A percentile compares a stretch with the other conserved stretches of the same genome.
Evolutionary conservation across 1,140 invertebrate species (phyloP).

Genomic region (Acromyrmex echinatior): DNA sequence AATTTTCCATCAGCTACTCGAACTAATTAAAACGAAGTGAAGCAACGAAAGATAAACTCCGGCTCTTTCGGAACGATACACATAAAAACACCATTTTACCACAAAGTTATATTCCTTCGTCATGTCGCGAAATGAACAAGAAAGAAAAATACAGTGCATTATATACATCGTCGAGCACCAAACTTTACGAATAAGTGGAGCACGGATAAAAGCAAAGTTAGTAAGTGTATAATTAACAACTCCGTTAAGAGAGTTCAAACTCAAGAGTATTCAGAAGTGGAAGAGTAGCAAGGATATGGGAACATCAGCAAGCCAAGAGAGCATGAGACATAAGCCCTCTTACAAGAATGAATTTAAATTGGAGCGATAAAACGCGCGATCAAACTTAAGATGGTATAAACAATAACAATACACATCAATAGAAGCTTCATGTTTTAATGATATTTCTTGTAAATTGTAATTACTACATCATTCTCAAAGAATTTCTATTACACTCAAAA

Average conservation of each 20-base stretch:
- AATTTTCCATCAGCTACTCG: conserved; percentile 40
- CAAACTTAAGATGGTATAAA: conserved; percentile 32
- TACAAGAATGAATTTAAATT: conserved; percentile 55
- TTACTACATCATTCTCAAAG: neutral
- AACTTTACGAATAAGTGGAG: conserved; percentile 72
- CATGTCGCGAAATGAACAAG: conserved; percentile 35
- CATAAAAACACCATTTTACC: conserved; percentile 58
- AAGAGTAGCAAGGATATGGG: conserved; percentile 35
- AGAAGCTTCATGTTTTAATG: neutral
- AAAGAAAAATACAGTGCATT: conserved; percentile 58
- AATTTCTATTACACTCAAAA: neutral
- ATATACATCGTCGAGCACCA: conserved; percentile 40
- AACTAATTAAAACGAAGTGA: conserved; percentile 50
- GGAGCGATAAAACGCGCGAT: conserved; percentile 18
- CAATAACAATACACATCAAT: conserved; percentile 14
- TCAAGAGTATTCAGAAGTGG: conserved; percentile 45
- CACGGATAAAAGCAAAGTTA: conserved; percentile 75
- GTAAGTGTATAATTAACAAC: conserved; percentile 74
- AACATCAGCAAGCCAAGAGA: conserved; percentile 36
- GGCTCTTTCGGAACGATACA: conserved; percentile 30
- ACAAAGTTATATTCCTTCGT: conserved; percentile 50
- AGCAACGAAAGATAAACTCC: conserved; percentile 40
- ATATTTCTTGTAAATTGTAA: neutral
- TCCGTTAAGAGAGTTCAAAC: conserved; percentile 63
- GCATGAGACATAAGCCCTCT: conserved; percentile 37